Evolutionary conservation across 1,140 invertebrate species (phyloP), one percentile per base, ranked within the genome.

Genomic region (Drosophila repletoides): DNA sequence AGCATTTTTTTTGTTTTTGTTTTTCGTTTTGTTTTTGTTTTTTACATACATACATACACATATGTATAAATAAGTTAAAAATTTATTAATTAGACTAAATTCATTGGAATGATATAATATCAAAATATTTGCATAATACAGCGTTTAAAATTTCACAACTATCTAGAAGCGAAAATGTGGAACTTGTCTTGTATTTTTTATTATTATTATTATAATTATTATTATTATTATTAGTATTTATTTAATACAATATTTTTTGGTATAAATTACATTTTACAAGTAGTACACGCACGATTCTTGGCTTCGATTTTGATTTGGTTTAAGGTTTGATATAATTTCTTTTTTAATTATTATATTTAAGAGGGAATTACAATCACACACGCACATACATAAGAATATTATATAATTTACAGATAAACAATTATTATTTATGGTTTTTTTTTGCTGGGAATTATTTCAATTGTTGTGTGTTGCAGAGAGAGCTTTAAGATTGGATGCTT

Each of bases 51-150:
- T 66, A 84, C 84, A 86, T 67, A 74, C 52, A 65, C 46, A 72
- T 79, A 86, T 86, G 81, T 66, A 86, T 86, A 86, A 86, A 86
- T 86, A 86, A 86, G 80, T 86, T 86, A 86, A 86, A 86, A 86
- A 86, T 86, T 86, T 63, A 79, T 86, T 86, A 86, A 86, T 86
- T 86, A 86, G 80, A 66, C 80, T 86, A 86, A 86, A 86, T 86
- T 86, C 80, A 86, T 86, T 86, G 80, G 80, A 86, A 86, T 86
- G 80, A 86, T 86, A 86, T 86, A 86, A 86, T 86, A 86, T 86
- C 80, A 86, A 86, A 86, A 86, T 80, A 79, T 84, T 83, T 83
- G 72, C 77, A 81, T 81, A 83, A 72, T 79, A 84, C 74, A 86
- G 75, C 80, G 80, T 72, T 80, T 64, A 84, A 84, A 86, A 80